Conservation (phyloP, 2,113 vertebrate genomes). For the Daboia siamensis region DNA sequence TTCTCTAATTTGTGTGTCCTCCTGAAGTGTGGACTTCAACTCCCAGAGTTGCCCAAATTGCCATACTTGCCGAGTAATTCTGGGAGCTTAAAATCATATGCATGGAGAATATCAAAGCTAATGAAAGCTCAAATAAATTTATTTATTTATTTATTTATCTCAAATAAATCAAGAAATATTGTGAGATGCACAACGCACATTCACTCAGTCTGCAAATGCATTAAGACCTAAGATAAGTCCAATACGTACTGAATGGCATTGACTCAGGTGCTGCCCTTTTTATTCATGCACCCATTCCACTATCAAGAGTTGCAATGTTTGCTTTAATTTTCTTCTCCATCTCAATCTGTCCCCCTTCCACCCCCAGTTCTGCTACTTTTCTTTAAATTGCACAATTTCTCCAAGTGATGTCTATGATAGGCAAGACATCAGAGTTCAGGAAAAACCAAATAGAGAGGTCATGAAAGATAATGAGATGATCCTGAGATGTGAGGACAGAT, state of each 20-base stretch:
- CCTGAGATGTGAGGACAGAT: slow-evolving; percentile 54
- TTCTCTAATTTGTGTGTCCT: neutral
- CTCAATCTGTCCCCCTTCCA: neutral
- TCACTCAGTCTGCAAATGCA: neutral
- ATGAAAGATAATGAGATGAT: slow-evolving; percentile 66
- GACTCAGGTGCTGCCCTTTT: neutral
- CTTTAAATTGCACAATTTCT: slow-evolving; percentile 64
- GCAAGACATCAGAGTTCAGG: slow-evolving; percentile 40
- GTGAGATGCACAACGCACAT: neutral
- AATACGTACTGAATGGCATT: neutral
- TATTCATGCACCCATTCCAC: neutral
- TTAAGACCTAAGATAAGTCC: neutral
- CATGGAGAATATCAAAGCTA: neutral
- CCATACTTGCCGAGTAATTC: neutral
- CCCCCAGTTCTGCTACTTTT: neutral
- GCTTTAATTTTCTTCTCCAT: too few species aligned
- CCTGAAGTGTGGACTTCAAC: neutral
- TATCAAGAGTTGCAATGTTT: neutral
- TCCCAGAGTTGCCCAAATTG: neutral
- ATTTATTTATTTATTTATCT: too few species aligned
- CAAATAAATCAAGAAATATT: neutral
- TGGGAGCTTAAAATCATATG: neutral
- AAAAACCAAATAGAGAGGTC: slow-evolving; percentile 50
- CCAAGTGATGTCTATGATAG: slow-evolving; percentile 37
- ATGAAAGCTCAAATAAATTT: neutral